Percentiles rank a stretch among this genome's conserved stretches.
Conservation (phyloP, 2,113 vertebrate genomes). For the Pandion haliaetus region DNA sequence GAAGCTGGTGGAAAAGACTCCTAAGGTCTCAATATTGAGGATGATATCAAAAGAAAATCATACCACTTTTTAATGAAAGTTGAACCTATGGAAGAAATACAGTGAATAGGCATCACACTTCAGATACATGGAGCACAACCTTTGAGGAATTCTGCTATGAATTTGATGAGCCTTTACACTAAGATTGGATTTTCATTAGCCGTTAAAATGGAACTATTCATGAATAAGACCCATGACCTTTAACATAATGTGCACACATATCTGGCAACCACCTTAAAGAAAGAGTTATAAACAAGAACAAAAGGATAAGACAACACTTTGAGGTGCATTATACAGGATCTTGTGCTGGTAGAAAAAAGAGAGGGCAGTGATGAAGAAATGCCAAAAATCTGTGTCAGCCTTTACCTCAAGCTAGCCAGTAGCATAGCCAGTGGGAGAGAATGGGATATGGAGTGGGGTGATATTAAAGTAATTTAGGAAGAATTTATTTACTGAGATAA, state of each 20-base stretch:
- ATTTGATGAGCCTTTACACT: background rate
- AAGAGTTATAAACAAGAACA: conserved; percentile 5
- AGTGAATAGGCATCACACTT: background rate
- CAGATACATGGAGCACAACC: background rate
- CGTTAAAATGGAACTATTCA: conserved; percentile 8
- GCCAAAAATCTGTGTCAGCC: background rate
- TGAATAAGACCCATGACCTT: background rate
- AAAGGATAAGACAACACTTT: background rate
- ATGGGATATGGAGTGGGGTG: background rate
- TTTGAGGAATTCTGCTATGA: background rate
- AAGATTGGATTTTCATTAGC: background rate
- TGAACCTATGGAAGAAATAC: conserved; percentile 23
- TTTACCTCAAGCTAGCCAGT: background rate
- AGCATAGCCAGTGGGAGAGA: background rate
- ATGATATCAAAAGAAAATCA: background rate
- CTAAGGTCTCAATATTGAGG: background rate
- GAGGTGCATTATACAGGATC: background rate
- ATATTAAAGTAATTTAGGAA: background rate
- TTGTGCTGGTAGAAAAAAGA: background rate
- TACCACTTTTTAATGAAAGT: background rate
- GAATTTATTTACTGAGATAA: background rate
- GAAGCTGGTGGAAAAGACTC: background rate
- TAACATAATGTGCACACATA: background rate
- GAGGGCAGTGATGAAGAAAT: background rate
- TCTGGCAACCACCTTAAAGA: conserved; percentile 22